Evolutionary conservation across 2,797 vertebrate species (phyloP).

Genomic region (Chaunax sp.): DNA sequence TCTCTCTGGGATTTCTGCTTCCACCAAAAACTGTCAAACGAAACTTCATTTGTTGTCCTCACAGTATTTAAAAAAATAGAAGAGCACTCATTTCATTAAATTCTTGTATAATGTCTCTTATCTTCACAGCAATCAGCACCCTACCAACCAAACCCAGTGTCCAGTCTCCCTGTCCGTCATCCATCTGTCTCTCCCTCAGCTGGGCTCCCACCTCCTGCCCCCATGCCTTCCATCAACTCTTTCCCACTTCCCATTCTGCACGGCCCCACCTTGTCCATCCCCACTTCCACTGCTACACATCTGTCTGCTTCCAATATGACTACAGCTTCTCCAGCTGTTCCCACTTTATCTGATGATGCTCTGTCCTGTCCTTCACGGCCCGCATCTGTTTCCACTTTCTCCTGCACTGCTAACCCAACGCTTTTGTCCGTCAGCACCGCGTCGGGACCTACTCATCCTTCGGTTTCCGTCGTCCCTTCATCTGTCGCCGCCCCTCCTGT

Average conservation of each 20-base stretch:
- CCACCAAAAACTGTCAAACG: not conserved
- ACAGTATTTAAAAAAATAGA: not conserved
- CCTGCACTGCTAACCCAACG: conserved; percentile 19
- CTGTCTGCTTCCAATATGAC: conserved; percentile 30
- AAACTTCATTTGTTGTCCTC: not conserved
- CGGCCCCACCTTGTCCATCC: conserved; percentile 30
- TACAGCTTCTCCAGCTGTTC: conserved; percentile 31
- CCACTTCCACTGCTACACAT: conserved; percentile 27
- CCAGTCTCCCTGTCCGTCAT: conserved; percentile 39
- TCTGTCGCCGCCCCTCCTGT: conserved; percentile 13
- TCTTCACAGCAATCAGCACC: conserved; percentile 72
- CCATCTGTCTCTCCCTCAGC: conserved; percentile 37
- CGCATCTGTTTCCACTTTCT: conserved; percentile 35
- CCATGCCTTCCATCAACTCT: conserved; percentile 45
- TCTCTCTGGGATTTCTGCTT: not conserved
- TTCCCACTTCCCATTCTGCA: conserved; percentile 46
- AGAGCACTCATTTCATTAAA: not conserved
- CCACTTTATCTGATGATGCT: conserved; percentile 39
- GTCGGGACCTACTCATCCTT: conserved; percentile 30
- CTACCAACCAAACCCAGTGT: conserved; percentile 51
- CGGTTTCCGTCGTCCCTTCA: conserved; percentile 10
- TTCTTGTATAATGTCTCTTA: conserved; percentile 7
- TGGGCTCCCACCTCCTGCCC: conserved; percentile 32
- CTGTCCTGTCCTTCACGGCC: conserved; percentile 54
- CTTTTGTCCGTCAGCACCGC: conserved; percentile 28